Evolutionary conservation across 2,113 vertebrate species (phyloP).

Genomic region (Isurus oxyrinchus): DNA sequence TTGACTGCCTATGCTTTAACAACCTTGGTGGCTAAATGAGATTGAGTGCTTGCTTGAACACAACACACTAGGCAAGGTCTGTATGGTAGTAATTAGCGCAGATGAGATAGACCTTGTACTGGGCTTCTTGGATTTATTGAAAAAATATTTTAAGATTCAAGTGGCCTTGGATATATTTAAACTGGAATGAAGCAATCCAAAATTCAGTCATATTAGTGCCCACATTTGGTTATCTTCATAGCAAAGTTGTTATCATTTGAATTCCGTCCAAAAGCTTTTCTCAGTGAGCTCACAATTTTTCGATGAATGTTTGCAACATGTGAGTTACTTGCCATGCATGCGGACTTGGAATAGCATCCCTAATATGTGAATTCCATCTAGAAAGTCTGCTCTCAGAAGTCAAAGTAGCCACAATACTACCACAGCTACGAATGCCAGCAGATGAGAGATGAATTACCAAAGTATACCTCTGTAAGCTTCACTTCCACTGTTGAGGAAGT

Average conservation of each 20-base stretch:
- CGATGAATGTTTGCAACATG: background rate
- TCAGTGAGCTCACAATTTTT: background rate
- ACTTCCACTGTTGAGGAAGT: background rate
- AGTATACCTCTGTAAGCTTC: background rate
- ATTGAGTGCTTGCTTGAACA: background rate
- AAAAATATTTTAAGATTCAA: background rate
- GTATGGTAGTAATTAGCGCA: background rate
- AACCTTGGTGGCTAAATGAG: background rate
- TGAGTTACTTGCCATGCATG: background rate
- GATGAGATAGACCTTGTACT: conserved; percentile 1
- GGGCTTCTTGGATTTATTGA: background rate
- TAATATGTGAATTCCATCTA: background rate
- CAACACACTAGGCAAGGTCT: background rate
- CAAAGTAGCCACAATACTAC: background rate
- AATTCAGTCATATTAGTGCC: background rate
- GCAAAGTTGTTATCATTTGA: background rate
- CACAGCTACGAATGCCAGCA: background rate
- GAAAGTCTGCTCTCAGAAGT: background rate
- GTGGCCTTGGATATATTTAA: conserved; percentile 6
- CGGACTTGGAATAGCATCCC: background rate
- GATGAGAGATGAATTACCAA: background rate
- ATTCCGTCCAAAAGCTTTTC: background rate
- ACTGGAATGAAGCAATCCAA: background rate
- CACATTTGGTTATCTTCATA: background rate
- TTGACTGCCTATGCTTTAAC: conserved; percentile 22